phyloP scores from a whole-genome alignment of 2,888 invertebrate genomes.

The Mongoloraphidia duomilia region DNA sequence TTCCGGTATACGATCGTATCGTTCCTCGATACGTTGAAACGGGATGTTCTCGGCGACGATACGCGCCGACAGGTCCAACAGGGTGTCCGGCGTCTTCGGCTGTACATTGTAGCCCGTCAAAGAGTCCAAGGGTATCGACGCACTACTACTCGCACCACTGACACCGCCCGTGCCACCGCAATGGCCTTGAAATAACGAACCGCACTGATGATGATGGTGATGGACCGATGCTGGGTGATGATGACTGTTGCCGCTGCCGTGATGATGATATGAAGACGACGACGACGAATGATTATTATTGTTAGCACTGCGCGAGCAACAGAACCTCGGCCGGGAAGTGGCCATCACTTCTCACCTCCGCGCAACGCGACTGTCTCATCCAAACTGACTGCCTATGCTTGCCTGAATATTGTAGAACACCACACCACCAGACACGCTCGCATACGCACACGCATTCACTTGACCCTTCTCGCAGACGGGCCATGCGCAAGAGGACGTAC shows the following conservation, averaged over 20 bases:
- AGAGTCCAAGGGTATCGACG: conserved; percentile 4
- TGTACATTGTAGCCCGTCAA: conserved; percentile 24
- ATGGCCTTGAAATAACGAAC: conserved; percentile 1
- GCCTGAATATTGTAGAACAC: no score
- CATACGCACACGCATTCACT: no score
- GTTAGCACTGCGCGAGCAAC: conserved; percentile 25
- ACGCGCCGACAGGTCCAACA: conserved; percentile 71
- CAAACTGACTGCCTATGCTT: no score
- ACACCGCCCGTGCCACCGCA: conserved; percentile 8
- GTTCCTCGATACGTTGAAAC: conserved; percentile 75
- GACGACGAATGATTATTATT: no score
- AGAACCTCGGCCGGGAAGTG: conserved; percentile 23
- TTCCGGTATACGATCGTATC: conserved; percentile 76
- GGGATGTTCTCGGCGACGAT: conserved; percentile 73
- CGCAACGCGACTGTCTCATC: no score
- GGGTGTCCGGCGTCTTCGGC: conserved; percentile 46
- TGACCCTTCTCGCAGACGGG: no score
- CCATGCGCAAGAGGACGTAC: no score
- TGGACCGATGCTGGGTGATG: neutral
- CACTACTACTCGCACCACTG: neutral
- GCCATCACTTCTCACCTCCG: no score
- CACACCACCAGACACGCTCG: no score
- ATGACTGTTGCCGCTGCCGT: no score
- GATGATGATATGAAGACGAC: no score
- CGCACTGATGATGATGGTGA: neutral